phyloP scores from a whole-genome alignment of 2,113 vertebrate genomes.

The Perca flavescens region DNA sequence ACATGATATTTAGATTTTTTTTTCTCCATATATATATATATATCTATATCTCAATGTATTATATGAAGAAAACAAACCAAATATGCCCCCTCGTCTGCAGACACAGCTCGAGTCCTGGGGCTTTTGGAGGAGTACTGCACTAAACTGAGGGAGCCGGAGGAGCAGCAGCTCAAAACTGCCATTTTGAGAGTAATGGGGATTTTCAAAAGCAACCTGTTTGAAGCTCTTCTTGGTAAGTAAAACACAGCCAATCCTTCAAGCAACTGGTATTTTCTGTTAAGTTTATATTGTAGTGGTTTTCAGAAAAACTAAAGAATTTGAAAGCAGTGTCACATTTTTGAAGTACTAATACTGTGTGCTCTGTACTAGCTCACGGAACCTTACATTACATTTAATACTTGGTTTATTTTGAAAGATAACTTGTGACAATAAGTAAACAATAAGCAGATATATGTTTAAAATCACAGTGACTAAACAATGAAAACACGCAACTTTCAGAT shows the following conservation, averaged over 20 bases:
- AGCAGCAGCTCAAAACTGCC: constrained; percentile 92
- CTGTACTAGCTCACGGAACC: background rate
- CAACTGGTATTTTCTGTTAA: background rate
- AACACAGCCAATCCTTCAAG: background rate
- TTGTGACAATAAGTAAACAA: too few relatives aligned
- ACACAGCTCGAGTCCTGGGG: constrained; percentile 90
- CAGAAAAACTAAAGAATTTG: background rate
- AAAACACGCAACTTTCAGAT: background rate
- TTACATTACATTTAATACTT: background rate
- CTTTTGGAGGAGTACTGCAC: constrained; percentile 95
- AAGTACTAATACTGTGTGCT: background rate
- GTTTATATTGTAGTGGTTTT: background rate
- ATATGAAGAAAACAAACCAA: background rate
- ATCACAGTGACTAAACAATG: background rate
- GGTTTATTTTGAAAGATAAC: background rate
- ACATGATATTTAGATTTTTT: too few relatives aligned
- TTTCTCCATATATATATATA: background rate
- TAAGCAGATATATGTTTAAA: background rate
- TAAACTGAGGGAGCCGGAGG: constrained; percentile 91
- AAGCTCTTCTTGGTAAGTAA: constrained; percentile 92
- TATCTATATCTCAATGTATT: background rate
- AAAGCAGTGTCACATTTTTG: background rate
- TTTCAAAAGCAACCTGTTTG: constrained; percentile 95
- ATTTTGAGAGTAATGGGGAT: constrained; percentile 93
- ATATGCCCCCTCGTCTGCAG: constrained; percentile 77